Evolutionary conservation across 2,888 invertebrate species (phyloP).

Genomic region (Rhimphoctona megacephalus): DNA sequence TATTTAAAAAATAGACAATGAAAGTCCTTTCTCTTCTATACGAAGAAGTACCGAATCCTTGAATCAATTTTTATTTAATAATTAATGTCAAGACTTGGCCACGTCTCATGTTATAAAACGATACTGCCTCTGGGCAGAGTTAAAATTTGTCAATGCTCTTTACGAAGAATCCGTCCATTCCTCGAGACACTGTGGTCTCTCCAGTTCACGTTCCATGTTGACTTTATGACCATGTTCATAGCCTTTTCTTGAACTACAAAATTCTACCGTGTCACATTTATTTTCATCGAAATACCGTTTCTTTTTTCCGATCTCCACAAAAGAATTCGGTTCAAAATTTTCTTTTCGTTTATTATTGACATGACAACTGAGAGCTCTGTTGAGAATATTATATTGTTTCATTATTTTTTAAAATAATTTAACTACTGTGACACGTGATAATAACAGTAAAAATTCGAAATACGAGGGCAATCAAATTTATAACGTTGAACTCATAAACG

Average conservation of each 20-base stretch:
- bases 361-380: background rate
- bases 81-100: background rate
- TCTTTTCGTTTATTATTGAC: background rate
- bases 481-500: background rate
- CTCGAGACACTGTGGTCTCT: background rate
- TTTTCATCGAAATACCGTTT: background rate
- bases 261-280: slow-evolving; percentile 12
- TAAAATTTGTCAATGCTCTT: slow-evolving; percentile 4
- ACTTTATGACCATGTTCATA: background rate
- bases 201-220: background rate
- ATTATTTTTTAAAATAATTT: background rate
- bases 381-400: background rate
- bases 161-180: background rate
- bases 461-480: background rate
- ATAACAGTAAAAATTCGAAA: background rate
- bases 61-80: background rate
- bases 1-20: background rate
- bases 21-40: background rate
- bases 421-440: background rate
- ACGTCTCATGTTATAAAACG: background rate
- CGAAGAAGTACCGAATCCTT: background rate
- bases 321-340: background rate
- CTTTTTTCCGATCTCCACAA: background rate
- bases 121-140: background rate
- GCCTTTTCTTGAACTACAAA: background rate